Base-by-base conservation (phyloP, 2,888 invertebrate genomes). In the Nudaria mundana region DNA sequence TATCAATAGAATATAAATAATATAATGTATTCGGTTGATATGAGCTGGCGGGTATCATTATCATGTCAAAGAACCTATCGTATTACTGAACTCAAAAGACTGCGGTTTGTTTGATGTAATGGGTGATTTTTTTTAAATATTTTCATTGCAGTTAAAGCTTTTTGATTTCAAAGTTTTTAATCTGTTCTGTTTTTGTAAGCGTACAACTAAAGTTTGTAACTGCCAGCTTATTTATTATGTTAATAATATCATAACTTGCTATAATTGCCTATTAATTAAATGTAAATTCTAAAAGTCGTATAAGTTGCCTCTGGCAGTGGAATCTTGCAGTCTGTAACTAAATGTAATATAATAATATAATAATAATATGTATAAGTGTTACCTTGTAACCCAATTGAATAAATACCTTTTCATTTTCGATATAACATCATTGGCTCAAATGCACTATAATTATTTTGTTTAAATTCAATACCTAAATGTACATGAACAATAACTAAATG, bases 31-130 rank as follows among this genome's bases (percentile, higher is more conserved):
- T 81, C 81, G 70, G 72, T 71, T 64, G 76, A 75, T 76, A 75
- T 76, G 70, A 75, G 71, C 61, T 41, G 46, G 64, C 56, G 63
- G 66, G 73, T 68, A 63, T 85, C 82, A 85, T 86, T 86, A 85
- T 79, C 86, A 86, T 85, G 76, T 87, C 86, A 86, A 86, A 86
- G 86, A 82, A 84, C 81, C 84, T 84, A 85, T 86, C 83, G 75
- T 64, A 71, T 85, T 82, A 81, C 82, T 62, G 67, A 72, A 76
- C 76, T 83, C 84, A 84, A 84, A 73, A 85, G 83, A 71, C 72
- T 65, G 72, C 69, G 76, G 79, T 75, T 76, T 82, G 79, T 84
- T 84, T 83, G 82, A 86, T 78, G 73, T 77, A 65, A 58, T n/a
- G n/a, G n/a, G n/a, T n/a, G n/a, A n/a, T n/a, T n/a, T n/a, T n/a